Evolutionary conservation across 30 jellyfish, hydroid and myxozoan species (phyloP).

Genomic region (Sanderia malayensis): DNA sequence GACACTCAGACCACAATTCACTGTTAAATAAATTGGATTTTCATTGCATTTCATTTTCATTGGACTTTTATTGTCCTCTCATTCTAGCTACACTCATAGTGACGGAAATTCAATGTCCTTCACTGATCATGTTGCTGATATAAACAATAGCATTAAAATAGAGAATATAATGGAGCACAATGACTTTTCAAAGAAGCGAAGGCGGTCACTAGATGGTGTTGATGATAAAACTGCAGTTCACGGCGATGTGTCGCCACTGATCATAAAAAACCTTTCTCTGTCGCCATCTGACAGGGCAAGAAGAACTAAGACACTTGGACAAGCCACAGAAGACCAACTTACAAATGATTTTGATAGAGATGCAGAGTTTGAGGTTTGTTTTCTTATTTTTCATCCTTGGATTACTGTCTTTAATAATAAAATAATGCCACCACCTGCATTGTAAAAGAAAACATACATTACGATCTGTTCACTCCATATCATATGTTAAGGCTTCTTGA

Average conservation of each 20-base stretch:
- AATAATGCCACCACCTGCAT: too few species aligned
- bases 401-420: too few species aligned
- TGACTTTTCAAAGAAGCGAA: slow-evolving; percentile 26
- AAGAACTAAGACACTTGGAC: slow-evolving; percentile 45
- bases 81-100: slow-evolving; percentile 9
- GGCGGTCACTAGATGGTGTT: slow-evolving; percentile 22
- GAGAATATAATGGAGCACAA: slow-evolving; percentile 32
- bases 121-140: slow-evolving; percentile 40
- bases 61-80: too few species aligned
- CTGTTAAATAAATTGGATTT: too few species aligned
- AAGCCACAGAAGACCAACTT: slow-evolving; percentile 37
- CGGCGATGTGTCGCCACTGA: slow-evolving; percentile 40
- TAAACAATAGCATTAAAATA: slow-evolving; percentile 10
- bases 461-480: too few species aligned
- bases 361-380: slow-evolving; percentile 44
- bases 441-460: too few species aligned
- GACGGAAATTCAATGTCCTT: slow-evolving; percentile 45
- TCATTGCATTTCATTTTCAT: too few species aligned
- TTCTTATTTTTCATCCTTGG: too few species aligned
- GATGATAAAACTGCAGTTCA: background rate
- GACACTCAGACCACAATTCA: too few species aligned
- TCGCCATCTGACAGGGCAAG: slow-evolving; percentile 57
- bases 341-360: slow-evolving; percentile 38
- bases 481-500: too few species aligned
- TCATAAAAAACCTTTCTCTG: slow-evolving; percentile 50